Percentiles rank a stretch among this genome's conserved stretches.
Evolutionary conservation across 2,113 vertebrate genomes (phyloP).

Genomic region (Nyctereutes procyonoides): DNA sequence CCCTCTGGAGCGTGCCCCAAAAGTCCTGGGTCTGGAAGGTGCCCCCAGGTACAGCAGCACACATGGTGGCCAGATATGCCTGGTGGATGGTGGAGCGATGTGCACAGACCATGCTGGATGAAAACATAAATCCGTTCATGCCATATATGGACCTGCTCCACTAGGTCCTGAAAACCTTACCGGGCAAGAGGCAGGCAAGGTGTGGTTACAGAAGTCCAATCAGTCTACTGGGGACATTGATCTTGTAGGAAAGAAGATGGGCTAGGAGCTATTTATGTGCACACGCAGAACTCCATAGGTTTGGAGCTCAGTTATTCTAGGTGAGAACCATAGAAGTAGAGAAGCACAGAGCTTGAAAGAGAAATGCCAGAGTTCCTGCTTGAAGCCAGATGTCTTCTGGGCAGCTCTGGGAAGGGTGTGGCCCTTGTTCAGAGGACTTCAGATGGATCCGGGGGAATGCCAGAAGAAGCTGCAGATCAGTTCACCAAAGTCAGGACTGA

Average conservation of each 20-base stretch:
- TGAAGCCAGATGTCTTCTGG: background rate
- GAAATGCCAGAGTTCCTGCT: background rate
- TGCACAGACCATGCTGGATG: rapidly evolving
- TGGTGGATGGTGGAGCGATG: background rate
- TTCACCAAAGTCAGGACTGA: background rate
- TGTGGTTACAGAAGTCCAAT: background rate
- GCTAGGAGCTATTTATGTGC: background rate
- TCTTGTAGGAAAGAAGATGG: background rate
- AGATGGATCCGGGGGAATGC: background rate
- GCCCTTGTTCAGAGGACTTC: background rate
- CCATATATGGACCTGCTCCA: background rate
- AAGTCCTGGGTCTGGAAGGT: background rate
- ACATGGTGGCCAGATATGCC: background rate
- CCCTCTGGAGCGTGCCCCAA: background rate
- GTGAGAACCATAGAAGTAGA: background rate
- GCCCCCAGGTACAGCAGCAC: background rate
- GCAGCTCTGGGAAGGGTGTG: background rate
- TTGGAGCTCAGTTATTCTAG: background rate
- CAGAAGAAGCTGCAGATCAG: too few relatives aligned
- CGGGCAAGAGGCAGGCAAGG: background rate
- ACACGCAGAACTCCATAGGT: background rate
- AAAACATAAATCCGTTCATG: background rate
- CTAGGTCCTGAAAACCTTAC: background rate
- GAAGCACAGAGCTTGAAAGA: background rate
- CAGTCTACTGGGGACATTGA: background rate